Base-by-base conservation (phyloP, 2,797 vertebrate species). In the Denticeps clupeoides region DNA sequence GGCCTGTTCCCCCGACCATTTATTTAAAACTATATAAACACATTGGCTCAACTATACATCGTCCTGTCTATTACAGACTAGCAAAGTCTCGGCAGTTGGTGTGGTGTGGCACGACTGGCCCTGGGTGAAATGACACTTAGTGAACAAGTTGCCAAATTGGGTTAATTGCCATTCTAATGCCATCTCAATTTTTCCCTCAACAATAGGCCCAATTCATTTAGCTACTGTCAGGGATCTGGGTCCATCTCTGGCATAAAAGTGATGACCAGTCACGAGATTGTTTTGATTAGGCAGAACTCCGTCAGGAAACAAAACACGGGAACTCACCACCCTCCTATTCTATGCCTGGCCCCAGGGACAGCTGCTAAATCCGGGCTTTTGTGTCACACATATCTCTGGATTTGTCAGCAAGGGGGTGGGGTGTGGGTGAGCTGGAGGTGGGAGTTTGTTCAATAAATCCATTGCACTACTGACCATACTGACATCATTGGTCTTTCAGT, bases 341-440 rank as follows among this genome's bases (percentile, higher is more conserved):
- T 45, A 51, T 45, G 61, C 69, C 65, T 47, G 55, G 69, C 62
- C 53, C n/a, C n/a, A 40, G 60, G 61, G 62, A 65, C 45, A 41
- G 56, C 54, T 60, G 68, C 75, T 79, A 79, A 83, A 81, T 74
- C 77, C 73, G 3, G 62, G 71, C 71, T 60, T 72, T 82, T 83
- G 78, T 82, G 64, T 60, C 65, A 72, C 70, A 82, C 79, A 73
- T 76, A 73, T 77, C 62, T 72, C 69, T 73, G 71, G 75, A 79
- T 79, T 74, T 72, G 74, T 79, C 73, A 76, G 70, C 73, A 76
- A 41, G 70, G 59, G 60, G 64, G 65, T 22, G 50, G 53, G 42
- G 59, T 47, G 12, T n/a, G 33, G 43, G 2, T 5, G 15, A 27
- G 9, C 13, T 7, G 21, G 10, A 10, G 3, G 40, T 18, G 18